Evolutionary conservation across 2,113 vertebrate genomes (phyloP), one percentile per base, ranked within the genome.

Genomic region (Erpornis zantholeuca): DNA sequence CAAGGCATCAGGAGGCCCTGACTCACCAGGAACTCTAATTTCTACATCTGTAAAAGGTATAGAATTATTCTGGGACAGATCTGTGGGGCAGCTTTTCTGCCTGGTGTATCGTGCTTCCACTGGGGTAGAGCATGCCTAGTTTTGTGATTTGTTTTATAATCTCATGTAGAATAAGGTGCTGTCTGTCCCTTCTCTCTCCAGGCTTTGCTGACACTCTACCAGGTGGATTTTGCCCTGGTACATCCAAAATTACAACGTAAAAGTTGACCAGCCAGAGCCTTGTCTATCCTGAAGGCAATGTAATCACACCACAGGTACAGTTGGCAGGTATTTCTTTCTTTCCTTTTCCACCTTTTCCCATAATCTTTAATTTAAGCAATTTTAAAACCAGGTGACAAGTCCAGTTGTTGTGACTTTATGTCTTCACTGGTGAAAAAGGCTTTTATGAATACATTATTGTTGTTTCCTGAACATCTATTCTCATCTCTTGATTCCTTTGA

Each of bases 401-500:
- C 91, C 63, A 71, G 59, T 69, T 47, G 24, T 56, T 42, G 20
- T 73, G 38, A n/a, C 27, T 86, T 95, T 61, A 29, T 47, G 25
- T 65, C 24, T 27, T 75, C 40, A 47, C 23, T 70, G 12, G 60
- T 76, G 40, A 53, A 69, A 97, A 90, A 75, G 8, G 12, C 31
- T 16, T 90, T 86, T 83, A 80, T 89, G 77, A 73, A 78, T 68
- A 71, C 17, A 66, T 71, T 86, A 60, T 45, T 86, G 88, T 77
- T 80, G 29, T 89, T 93, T 84, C 88, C 78, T 71, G 40, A 45
- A 40, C 38, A 91, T 82, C 52, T 31, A 28, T 89, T 86, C n/a
- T 91, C 40, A 75, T 87, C 33, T 54, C 40, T 77, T 45, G 76
- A 65, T 88, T 92, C 42, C 57, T 96, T 95, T 96, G 88, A 96